Percentiles rank a stretch among this genome's conserved stretches.
phyloP scores from a whole-genome alignment of 2,888 invertebrate genomes.

The Heteromurus nitidus region DNA sequence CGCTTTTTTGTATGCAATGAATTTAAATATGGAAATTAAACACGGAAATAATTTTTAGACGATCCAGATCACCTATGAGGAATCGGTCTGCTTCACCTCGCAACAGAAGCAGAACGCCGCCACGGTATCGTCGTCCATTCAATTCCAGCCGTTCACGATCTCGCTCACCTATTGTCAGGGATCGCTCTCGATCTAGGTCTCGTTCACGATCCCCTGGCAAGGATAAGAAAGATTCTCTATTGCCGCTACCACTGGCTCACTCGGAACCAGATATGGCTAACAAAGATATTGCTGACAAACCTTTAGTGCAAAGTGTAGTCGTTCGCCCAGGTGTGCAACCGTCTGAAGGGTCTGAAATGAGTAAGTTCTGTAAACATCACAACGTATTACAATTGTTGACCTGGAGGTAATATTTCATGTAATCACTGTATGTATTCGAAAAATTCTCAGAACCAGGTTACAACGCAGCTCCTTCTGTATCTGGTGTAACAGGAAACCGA shows the following conservation, averaged over 20 bases:
- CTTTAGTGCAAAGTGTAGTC: slow-evolving; percentile 65
- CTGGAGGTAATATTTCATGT: not conserved
- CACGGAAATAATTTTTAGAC: slow-evolving; percentile 27
- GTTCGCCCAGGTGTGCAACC: slow-evolving; percentile 58
- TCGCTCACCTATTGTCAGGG: slow-evolving; percentile 55
- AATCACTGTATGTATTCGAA: not conserved
- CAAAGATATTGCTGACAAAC: slow-evolving; percentile 57
- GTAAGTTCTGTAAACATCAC: slow-evolving; percentile 5
- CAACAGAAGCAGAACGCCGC: slow-evolving; percentile 67
- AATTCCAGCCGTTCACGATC: slow-evolving; percentile 71
- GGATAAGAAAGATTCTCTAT: slow-evolving; percentile 62
- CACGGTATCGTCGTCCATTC: slow-evolving; percentile 68
- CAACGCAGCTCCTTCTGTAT: slow-evolving; percentile 24
- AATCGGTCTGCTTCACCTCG: slow-evolving; percentile 71
- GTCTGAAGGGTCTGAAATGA: slow-evolving; percentile 8
- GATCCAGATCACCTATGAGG: slow-evolving; percentile 69
- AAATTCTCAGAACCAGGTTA: slow-evolving; percentile 65
- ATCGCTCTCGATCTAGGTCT: slow-evolving; percentile 56
- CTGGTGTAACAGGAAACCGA: slow-evolving; percentile 77
- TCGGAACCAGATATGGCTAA: slow-evolving; percentile 17
- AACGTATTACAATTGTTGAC: too few relatives aligned
- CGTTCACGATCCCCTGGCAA: slow-evolving; percentile 49
- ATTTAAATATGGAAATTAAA: not conserved
- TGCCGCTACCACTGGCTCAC: slow-evolving; percentile 52
- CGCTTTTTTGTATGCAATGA: not conserved